A percentile compares a stretch with the other conserved stretches of the same genome.
These are phyloP conservation scores for Lethocerus indicus DNA, from an alignment of 1,140 invertebrate genomes.

Conservation along the genomic window DNA sequence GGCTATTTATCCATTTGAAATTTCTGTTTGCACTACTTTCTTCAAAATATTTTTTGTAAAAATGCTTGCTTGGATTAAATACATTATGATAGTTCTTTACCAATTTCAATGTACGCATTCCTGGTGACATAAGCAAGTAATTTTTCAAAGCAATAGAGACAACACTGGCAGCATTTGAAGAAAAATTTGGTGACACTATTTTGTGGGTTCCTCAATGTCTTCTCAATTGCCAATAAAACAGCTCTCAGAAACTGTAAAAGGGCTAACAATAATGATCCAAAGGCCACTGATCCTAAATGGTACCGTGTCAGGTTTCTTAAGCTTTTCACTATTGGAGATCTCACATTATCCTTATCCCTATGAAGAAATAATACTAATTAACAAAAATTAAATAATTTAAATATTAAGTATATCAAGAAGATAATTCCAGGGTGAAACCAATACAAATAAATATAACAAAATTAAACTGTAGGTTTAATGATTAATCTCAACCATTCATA, in stretches of 20 bases:
- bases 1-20: too few species aligned
- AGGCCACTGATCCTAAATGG: conserved; percentile 59
- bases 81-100: too few species aligned
- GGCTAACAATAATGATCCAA: conserved; percentile 57
- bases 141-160: conserved; percentile 53
- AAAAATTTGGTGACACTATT: conserved; percentile 24
- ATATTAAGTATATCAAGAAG: too few species aligned
- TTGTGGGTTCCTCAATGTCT: conserved; percentile 24
- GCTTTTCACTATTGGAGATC: conserved; percentile 35
- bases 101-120: conserved; percentile 67
- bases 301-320: conserved; percentile 39
- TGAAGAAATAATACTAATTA: conserved; percentile 17
- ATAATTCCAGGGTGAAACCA: too few species aligned
- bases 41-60: too few species aligned
- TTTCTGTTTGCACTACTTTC: too few species aligned
- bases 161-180: conserved; percentile 50
- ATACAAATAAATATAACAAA: too few species aligned
- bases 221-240: conserved; percentile 27
- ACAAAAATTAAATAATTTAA: conserved; percentile 13
- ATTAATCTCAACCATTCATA: too few species aligned
- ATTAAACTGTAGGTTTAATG: too few species aligned
- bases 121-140: conserved; percentile 50
- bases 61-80: too few species aligned
- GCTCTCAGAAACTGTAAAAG: conserved; percentile 45
- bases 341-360: conserved; percentile 45